Conservation (phyloP, 2,888 invertebrate species). For the Psylliodes chrysocephalus region DNA sequence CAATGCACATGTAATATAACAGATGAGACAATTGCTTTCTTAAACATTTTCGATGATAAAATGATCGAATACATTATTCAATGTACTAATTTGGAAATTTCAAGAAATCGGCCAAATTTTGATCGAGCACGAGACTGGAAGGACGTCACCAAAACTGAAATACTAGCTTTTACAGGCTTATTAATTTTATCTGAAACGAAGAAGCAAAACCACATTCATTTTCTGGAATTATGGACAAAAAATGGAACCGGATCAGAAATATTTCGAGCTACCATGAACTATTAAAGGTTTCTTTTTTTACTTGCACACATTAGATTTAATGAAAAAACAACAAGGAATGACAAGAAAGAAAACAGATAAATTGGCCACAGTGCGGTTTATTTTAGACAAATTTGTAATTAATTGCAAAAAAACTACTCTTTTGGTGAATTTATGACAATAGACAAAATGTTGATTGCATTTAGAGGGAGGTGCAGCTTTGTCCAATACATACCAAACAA, state of each 20-base stretch:
- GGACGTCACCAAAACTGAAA: slow-evolving; percentile 39
- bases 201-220: slow-evolving; percentile 44
- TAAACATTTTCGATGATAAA: slow-evolving; percentile 20
- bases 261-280: slow-evolving; percentile 45
- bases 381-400: slow-evolving; percentile 16
- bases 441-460: slow-evolving; percentile 22
- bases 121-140: slow-evolving; percentile 38
- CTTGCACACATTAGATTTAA: slow-evolving; percentile 32
- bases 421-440: slow-evolving; percentile 10
- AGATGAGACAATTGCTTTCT: slow-evolving; percentile 12
- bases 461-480: slow-evolving; percentile 24
- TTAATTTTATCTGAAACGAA: slow-evolving; percentile 41
- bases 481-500: slow-evolving; percentile 26
- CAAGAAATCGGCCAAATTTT: slow-evolving; percentile 37
- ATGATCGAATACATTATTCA: slow-evolving; percentile 44
- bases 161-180: slow-evolving; percentile 44
- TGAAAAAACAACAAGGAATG: slow-evolving; percentile 32
- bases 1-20: slow-evolving; percentile 12
- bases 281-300: slow-evolving; percentile 37
- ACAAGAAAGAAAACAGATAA: slow-evolving; percentile 38
- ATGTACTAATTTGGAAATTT: slow-evolving; percentile 44
- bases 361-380: slow-evolving; percentile 44
- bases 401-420: slow-evolving; percentile 18
- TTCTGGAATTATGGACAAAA: slow-evolving; percentile 43
- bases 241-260: slow-evolving; percentile 46